Evolutionary conservation across 2,113 vertebrate genomes (phyloP), one percentile per base, ranked within the genome.

Genomic region (Nansenia antarctica): DNA sequence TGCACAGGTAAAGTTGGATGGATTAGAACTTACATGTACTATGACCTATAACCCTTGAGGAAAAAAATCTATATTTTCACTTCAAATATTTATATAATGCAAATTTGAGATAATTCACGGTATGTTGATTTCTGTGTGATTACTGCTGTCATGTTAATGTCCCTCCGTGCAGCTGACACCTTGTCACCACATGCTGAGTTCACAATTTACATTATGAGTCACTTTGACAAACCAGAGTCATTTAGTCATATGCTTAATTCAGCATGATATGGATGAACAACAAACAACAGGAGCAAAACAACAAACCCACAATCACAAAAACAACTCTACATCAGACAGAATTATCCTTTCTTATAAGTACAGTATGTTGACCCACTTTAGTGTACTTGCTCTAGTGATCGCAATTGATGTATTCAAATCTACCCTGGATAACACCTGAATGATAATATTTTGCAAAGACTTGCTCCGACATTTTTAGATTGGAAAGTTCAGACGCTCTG

Each of bases 231-330:
- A 73, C 62, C 69, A 18, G 39, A 79, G 59, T 82, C 77, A 67
- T 87, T 84, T 70, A 83, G 80, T 81, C 71, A 84, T 70, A 75
- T 65, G 68, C 72, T 68, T 84, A 82, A 90, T 86, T 85, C 64
- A 78, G 66, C 52, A 55, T 72, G 80, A 82, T 79, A 72, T 22
- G 49, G 72, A 67, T 55, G 37, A 81, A 53, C 61, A 66, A 58
- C 2, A 2, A 34, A 31, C 62, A 78, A 81, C 71, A 59, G 81
- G 67, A 69, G 24, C 55, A 71, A 65, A 82, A 60, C 71, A 65
- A 70, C 34, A 52, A 81, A 74, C 60, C 64, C 5, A 69, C 57
- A 34, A 61, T 66, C 20, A 37, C 26, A 62, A 14, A 45, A 81
- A 61, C 53, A 70, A 61, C 78, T 30, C 24, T 26, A 70, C 31